Percentiles rank a stretch among this genome's conserved stretches.
phyloP scores from a whole-genome alignment of 2,888 invertebrate species.

The Stomorhina lunata region DNA sequence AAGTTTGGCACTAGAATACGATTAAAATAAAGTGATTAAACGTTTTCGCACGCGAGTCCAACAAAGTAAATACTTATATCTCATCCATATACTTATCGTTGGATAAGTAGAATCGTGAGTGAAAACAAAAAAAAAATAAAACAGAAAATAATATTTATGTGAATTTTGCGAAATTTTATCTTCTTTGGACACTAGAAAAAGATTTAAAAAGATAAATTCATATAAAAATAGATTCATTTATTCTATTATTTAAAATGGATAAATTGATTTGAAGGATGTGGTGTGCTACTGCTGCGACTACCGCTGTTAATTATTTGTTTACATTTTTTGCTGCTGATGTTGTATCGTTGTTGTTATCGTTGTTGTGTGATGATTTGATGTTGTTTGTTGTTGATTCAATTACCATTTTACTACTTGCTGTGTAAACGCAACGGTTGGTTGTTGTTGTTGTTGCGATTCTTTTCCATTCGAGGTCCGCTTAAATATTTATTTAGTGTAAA shows the following conservation, averaged over 20 bases:
- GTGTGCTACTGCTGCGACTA: constrained; percentile 38
- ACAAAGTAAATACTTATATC: constrained; percentile 13
- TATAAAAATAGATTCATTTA: background rate
- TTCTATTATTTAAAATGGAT: background rate
- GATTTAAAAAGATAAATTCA: background rate
- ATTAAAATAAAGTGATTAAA: constrained; percentile 29
- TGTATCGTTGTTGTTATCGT: background rate
- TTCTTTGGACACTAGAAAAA: constrained; percentile 9
- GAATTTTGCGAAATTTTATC: constrained; percentile 36
- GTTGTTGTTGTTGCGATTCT: constrained; percentile 32
- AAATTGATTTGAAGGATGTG: constrained; percentile 28
- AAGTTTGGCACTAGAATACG: background rate
- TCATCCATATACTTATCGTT: background rate
- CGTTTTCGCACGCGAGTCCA: constrained; percentile 41
- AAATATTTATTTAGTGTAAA: background rate
- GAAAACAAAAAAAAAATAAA: background rate
- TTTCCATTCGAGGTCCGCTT: background rate
- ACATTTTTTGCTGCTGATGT: constrained; percentile 51
- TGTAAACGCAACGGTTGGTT: constrained; percentile 53
- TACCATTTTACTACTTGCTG: constrained; percentile 35
- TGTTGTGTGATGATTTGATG: constrained; percentile 9
- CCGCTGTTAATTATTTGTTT: constrained; percentile 63
- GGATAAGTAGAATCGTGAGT: constrained; percentile 30
- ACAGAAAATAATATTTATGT: constrained; percentile 12
- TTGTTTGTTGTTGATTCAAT: constrained; percentile 61